Base-by-base conservation (phyloP, 2,797 vertebrate species). In the Cuculus canorus region DNA sequence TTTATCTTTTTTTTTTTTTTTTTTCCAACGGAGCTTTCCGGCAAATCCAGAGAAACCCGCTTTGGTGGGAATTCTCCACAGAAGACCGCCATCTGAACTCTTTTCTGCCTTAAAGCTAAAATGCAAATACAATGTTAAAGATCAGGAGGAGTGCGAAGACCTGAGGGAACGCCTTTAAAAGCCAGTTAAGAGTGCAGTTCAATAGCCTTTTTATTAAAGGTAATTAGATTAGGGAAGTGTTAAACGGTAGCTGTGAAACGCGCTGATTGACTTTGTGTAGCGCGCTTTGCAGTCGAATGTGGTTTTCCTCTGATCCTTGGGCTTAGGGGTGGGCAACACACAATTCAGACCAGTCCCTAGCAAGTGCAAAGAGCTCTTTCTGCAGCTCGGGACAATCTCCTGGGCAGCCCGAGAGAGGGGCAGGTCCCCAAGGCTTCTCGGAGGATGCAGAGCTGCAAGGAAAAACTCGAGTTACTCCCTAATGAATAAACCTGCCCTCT, bases 221-320 rank as follows among this genome's bases (percentile, higher is more conserved):
- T 32, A 14, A 61, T 79, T 2, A 43, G 53, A 21, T 28, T 13
- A 39, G 75, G 27, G 73, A 52, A 60, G 2, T 9, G 65, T 18
- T 33, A 61, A 77, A 24, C 13, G 7, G 8, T 2, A 13, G 52
- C 56, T 21, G 37, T 6, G 81, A 73, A 57, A 41, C 0, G 70
- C 47, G 2, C 17, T 1, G 56, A 14, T 33, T 27, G 24, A 3
- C 8, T 2, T 32, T 0, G 5, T 3, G 11, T 45, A 15, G 1
- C 8, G 65, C 7, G 30, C 33, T 28, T 7, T 6, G 45, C 43
- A 25, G 28, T 5, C 57, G 22, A 6, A 45, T 0, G 50, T 1
- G 35, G 0, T 11, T 77, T 68, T 25, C 35, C 6, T 2, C 22
- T 1, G 24, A 4, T 15, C 3, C 3, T 52, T 17, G 33, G 17